Evolutionary conservation across 2,113 vertebrate genomes (phyloP).

Genomic region (Tachuris rubrigastra): DNA sequence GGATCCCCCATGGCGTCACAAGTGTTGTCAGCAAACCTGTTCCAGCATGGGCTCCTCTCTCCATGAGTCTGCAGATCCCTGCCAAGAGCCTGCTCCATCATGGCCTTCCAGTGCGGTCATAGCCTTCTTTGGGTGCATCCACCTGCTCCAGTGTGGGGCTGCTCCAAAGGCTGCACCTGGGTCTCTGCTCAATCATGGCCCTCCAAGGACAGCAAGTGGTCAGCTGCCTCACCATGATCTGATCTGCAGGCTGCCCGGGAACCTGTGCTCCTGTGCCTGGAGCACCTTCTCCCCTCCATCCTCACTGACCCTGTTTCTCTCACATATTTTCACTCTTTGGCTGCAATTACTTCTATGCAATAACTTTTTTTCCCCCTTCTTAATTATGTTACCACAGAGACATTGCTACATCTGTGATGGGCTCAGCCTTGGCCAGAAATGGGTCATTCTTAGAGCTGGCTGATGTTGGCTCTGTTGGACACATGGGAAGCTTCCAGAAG

Average conservation of each 20-base stretch:
- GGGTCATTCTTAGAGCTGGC: neutral
- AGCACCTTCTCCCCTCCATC: neutral
- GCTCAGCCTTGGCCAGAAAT: neutral
- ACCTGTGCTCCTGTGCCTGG: neutral
- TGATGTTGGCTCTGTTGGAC: neutral
- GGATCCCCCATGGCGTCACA: neutral
- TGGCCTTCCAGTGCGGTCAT: neutral
- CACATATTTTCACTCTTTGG: neutral
- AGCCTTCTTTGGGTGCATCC: neutral
- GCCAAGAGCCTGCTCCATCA: neutral
- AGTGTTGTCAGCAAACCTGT: neutral
- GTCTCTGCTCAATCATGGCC: neutral
- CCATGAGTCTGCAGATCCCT: neutral
- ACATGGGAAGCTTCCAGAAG: neutral
- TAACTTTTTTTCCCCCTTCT: accelerated
- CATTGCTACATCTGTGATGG: neutral
- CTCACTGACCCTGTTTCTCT: neutral
- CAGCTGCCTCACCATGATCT: neutral
- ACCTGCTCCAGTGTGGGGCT: neutral
- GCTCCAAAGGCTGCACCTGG: neutral
- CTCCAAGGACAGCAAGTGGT: neutral
- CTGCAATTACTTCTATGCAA: neutral
- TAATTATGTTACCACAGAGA: neutral
- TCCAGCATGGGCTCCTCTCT: neutral
- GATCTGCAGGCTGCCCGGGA: neutral